These are phyloP conservation scores for Drusus annulatus DNA, from an alignment of 1,140 invertebrate genomes.

Conservation along the genomic window DNA sequence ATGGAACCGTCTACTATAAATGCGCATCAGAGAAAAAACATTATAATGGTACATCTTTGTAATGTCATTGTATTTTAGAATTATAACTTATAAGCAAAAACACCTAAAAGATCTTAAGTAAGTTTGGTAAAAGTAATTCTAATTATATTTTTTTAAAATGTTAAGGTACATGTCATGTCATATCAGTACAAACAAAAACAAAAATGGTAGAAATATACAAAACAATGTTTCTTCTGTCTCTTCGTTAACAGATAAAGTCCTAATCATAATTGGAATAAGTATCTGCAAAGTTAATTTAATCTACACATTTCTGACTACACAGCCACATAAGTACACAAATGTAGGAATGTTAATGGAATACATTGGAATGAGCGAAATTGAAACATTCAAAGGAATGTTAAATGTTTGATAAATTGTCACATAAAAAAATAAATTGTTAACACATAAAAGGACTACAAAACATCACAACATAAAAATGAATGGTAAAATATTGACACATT, in stretches of 20 bases:
- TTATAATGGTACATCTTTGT: background rate
- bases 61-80: too few relatives aligned
- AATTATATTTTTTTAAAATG: too few relatives aligned
- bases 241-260: too few relatives aligned
- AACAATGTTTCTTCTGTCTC: too few relatives aligned
- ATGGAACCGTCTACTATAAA: constrained; percentile 7
- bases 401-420: constrained; percentile 2
- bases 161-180: too few relatives aligned
- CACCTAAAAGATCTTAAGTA: constrained; percentile 2
- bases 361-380: too few relatives aligned
- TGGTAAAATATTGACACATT: constrained; percentile 13
- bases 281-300: too few relatives aligned
- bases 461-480: too few relatives aligned
- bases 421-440: background rate
- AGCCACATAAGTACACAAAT: too few relatives aligned
- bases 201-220: background rate
- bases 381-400: background rate
- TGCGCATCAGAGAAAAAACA: background rate
- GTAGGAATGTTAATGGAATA: too few relatives aligned
- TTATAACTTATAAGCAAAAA: constrained; percentile 4
- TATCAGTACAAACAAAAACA: background rate
- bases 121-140: background rate
- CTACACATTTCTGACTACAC: too few relatives aligned
- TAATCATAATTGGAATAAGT: too few relatives aligned
- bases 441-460: background rate